These are phyloP conservation scores for Ophioninae sp. DNA, from an alignment of 2,888 invertebrate species.

Conservation along the genomic window DNA sequence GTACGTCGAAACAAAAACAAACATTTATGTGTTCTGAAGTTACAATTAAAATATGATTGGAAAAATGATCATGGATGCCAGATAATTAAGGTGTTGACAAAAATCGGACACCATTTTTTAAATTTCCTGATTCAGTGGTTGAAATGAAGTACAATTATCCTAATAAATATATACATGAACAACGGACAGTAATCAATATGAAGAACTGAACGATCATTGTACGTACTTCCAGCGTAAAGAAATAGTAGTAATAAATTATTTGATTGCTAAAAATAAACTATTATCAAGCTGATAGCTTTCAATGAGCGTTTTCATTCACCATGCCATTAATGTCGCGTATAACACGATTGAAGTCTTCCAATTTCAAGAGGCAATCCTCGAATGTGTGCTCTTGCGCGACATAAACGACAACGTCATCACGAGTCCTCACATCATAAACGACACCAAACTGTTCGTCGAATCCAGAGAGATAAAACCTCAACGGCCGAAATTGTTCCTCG, in stretches of 20 bases:
- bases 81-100: no score
- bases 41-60: not conserved
- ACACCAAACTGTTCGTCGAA: constrained; percentile 83
- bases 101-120: no score
- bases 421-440: constrained; percentile 83
- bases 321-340: constrained; percentile 73
- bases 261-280: not conserved
- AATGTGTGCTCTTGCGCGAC: constrained; percentile 82
- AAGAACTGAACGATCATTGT: not conserved
- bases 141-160: no score
- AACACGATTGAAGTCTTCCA: constrained; percentile 72
- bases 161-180: not conserved
- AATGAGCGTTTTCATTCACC: constrained; percentile 62
- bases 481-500: constrained; percentile 83
- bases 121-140: no score
- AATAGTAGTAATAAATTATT: not conserved
- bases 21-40: not conserved
- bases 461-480: constrained; percentile 83
- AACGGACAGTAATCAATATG: not conserved
- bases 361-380: constrained; percentile 69
- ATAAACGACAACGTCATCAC: constrained; percentile 81
- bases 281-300: not conserved
- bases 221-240: not conserved
- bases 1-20: constrained; percentile 22
- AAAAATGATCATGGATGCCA: not conserved